Conservation (phyloP, 2,113 vertebrate species). For the Callaeas wilsoni region DNA sequence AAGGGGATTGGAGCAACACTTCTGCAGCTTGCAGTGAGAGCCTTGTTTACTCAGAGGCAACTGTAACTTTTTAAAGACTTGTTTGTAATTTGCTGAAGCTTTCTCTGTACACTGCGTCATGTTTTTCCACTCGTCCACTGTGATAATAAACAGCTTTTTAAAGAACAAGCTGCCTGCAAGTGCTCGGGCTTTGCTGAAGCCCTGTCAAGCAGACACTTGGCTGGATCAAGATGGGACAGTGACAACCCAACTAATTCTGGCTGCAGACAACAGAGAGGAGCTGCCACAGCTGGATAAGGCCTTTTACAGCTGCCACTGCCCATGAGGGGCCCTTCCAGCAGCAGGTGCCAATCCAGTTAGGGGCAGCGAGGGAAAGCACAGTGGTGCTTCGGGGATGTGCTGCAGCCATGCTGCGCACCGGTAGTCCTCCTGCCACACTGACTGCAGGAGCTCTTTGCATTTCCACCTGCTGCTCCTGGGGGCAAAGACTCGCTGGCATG, state of each 20-base stretch:
- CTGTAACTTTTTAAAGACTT: neutral
- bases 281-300: neutral
- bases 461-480: neutral
- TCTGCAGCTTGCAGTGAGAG: neutral
- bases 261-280: neutral
- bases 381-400: rapidly evolving
- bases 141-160: constrained; percentile 5
- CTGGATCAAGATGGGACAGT: too few relatives aligned
- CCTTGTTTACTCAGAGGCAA: neutral
- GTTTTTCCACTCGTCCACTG: neutral
- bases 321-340: neutral
- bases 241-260: neutral
- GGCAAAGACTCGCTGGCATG: neutral
- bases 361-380: rapidly evolving
- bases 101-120: rapidly evolving
- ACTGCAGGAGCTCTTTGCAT: neutral
- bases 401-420: neutral
- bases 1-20: neutral
- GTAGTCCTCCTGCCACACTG: neutral
- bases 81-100: neutral
- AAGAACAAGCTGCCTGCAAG: neutral
- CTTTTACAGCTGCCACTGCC: neutral
- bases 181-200: neutral
- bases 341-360: neutral
- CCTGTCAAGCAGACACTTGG: neutral